These are phyloP conservation scores for Pelodiscus sinensis DNA, from an alignment of 2,113 vertebrate species.

Conservation along the genomic window DNA sequence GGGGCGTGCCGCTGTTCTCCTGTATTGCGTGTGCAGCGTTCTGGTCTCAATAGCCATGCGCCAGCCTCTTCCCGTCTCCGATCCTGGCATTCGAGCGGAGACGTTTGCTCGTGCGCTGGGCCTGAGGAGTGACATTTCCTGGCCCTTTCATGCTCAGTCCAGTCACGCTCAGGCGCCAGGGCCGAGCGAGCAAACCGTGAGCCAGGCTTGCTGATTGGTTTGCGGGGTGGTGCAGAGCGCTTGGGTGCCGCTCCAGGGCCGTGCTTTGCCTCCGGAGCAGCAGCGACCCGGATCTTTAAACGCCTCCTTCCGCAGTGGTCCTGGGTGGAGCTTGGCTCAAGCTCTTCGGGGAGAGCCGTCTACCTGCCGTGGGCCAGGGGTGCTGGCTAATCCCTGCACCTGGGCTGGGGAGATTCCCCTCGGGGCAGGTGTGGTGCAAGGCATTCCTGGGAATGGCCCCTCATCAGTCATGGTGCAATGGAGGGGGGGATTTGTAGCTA, in stretches of 20 bases:
- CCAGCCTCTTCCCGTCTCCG: too few relatives aligned
- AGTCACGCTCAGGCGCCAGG: too few relatives aligned
- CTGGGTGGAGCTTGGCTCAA: neutral
- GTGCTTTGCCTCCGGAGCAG: neutral
- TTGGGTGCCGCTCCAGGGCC: too few relatives aligned
- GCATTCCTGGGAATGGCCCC: neutral
- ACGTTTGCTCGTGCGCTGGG: too few relatives aligned
- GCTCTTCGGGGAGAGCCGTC: too few relatives aligned
- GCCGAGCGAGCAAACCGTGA: too few relatives aligned
- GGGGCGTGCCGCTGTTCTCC: neutral
- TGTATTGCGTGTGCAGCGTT: neutral
- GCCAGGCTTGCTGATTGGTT: too few relatives aligned
- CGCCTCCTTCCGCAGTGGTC: neutral
- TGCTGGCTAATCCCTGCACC: neutral
- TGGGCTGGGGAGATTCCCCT: neutral
- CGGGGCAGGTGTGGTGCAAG: neutral
- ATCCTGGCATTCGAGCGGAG: too few relatives aligned
- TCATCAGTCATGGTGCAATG: neutral
- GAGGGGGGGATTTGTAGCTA: neutral
- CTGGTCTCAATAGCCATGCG: neutral
- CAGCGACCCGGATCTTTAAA: neutral
- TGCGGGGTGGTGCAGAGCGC: too few relatives aligned
- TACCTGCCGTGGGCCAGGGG: neutral
- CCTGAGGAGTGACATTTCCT: too few relatives aligned
- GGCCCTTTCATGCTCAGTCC: too few relatives aligned